These are phyloP conservation scores for Galerucella nymphaeae DNA, from an alignment of 2,888 invertebrate species.

Conservation along the genomic window DNA sequence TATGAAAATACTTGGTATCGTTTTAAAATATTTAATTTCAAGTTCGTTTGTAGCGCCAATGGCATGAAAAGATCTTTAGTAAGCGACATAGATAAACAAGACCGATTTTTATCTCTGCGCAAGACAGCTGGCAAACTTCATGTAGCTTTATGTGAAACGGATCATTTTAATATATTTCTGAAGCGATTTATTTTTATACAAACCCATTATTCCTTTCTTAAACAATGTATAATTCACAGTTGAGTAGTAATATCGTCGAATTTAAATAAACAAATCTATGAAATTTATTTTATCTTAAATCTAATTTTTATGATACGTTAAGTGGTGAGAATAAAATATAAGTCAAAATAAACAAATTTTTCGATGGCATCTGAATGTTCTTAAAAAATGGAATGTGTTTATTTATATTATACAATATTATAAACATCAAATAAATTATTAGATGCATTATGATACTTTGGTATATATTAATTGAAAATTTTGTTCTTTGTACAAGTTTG, in stretches of 20 bases:
- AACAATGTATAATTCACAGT: constrained; percentile 2
- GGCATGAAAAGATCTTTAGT: no score
- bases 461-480: neutral
- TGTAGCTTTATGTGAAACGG: no score
- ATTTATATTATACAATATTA: neutral
- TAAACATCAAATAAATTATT: neutral
- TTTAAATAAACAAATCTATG: neutral
- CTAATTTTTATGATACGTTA: neutral
- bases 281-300: constrained; percentile 1
- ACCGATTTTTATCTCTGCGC: no score
- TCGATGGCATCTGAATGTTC: neutral
- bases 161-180: no score
- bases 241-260: neutral
- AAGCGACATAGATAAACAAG: no score
- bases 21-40: no score
- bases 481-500: neutral
- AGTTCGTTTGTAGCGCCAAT: no score
- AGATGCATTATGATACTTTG: neutral
- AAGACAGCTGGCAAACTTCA: no score
- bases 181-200: neutral
- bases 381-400: neutral
- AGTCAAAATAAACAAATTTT: neutral
- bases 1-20: no score
- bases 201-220: neutral
- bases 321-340: neutral